Conservation (phyloP, 2,797 vertebrate genomes). For the Cetoscarus ocellatus region DNA sequence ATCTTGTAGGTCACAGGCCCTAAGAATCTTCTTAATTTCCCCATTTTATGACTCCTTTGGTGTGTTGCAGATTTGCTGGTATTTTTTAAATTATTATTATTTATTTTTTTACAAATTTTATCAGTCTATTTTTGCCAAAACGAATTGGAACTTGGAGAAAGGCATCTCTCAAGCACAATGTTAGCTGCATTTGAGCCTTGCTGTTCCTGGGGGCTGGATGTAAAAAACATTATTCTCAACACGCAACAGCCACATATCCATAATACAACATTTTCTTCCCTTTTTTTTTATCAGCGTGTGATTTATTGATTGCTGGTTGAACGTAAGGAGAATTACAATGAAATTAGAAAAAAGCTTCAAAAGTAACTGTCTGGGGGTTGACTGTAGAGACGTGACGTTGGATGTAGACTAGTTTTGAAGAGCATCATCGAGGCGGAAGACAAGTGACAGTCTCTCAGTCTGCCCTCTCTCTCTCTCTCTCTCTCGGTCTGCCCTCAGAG, state of each 20-base stretch:
- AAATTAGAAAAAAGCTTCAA: not conserved
- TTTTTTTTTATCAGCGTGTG: too few relatives aligned
- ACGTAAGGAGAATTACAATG: not conserved
- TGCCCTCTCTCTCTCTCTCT: not conserved
- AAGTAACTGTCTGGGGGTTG: not conserved
- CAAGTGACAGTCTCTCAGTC: not conserved
- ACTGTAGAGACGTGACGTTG: not conserved
- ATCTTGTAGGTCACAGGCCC: too few relatives aligned
- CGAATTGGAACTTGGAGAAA: too few relatives aligned
- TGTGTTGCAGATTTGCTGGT: too few relatives aligned
- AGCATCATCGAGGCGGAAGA: not conserved
- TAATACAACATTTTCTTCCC: too few relatives aligned
- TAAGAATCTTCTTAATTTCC: too few relatives aligned
- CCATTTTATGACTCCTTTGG: too few relatives aligned
- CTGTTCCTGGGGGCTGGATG: too few relatives aligned
- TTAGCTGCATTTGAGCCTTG: not conserved
- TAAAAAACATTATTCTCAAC: not conserved
- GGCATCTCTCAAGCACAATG: not conserved
- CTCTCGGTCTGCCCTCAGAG: conserved; percentile 29
- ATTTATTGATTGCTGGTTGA: not conserved
- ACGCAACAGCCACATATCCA: not conserved
- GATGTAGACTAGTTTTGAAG: not conserved
- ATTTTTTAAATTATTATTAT: too few relatives aligned
- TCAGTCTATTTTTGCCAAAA: too few relatives aligned
- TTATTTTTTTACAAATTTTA: too few relatives aligned